These are phyloP conservation scores for Scophthalmus maximus DNA, from an alignment of 2,113 vertebrate genomes.

Conservation along the genomic window DNA sequence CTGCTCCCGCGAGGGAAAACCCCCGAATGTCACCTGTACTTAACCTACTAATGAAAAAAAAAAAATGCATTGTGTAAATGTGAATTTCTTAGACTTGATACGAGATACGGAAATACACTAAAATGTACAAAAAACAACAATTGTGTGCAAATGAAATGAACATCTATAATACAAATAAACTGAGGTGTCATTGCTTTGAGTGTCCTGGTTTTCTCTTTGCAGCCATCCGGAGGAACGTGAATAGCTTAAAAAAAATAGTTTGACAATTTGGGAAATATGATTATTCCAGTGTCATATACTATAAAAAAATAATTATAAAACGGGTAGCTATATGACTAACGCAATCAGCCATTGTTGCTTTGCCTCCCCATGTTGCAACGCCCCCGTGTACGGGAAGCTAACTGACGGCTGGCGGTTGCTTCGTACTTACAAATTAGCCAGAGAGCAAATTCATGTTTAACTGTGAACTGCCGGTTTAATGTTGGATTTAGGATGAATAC, in stretches of 20 bases:
- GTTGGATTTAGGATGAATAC: background rate
- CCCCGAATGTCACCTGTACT: constrained; percentile 79
- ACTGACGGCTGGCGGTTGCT: background rate
- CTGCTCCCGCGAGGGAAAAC: constrained; percentile 31
- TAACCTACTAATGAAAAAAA: constrained; percentile 81
- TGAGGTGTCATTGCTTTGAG: constrained; percentile 70
- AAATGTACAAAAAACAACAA: constrained; percentile 75
- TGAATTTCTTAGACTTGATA: constrained; percentile 84
- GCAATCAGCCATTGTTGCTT: too few species aligned
- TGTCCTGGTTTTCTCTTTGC: constrained; percentile 14
- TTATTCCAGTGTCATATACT: too few species aligned
- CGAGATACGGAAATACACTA: constrained; percentile 69
- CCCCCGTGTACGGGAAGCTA: too few species aligned
- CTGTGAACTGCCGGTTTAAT: background rate
- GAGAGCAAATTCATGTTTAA: background rate
- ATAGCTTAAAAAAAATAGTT: too few species aligned
- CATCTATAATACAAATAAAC: constrained; percentile 79
- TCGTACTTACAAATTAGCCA: background rate
- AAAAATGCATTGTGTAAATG: constrained; percentile 84
- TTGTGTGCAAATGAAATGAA: constrained; percentile 71
- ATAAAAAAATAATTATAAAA: too few species aligned
- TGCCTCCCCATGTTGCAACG: too few species aligned
- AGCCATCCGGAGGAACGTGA: too few species aligned
- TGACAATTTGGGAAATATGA: too few species aligned
- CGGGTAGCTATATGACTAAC: too few species aligned